phyloP scores from a whole-genome alignment of 2,797 vertebrate species.

The Champsocephalus gunnari region DNA sequence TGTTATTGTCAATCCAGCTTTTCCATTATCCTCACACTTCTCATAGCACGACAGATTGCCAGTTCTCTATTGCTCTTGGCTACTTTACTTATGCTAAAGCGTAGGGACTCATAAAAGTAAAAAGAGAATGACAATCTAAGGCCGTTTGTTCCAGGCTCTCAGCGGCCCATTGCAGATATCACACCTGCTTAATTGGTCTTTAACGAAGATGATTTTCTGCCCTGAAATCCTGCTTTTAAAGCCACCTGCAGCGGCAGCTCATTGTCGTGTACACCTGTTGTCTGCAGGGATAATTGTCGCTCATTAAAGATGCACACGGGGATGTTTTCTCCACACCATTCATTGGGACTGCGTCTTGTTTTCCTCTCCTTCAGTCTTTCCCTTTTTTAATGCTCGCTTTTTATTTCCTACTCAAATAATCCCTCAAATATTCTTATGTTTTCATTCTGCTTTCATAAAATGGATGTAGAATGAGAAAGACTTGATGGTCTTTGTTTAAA shows the following conservation, averaged over 20 bases:
- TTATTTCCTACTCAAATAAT: constrained; percentile 10
- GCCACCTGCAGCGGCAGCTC: constrained; percentile 57
- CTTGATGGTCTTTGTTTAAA: constrained; percentile 9
- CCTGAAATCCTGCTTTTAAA: constrained; percentile 41
- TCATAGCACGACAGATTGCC: background rate
- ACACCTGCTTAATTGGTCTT: constrained; percentile 62
- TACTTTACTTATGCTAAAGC: background rate
- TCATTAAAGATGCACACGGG: constrained; percentile 36
- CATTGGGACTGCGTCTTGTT: constrained; percentile 14
- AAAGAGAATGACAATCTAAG: constrained; percentile 11
- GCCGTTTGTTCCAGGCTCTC: constrained; percentile 40
- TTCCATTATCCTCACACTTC: background rate
- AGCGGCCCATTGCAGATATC: constrained; percentile 17
- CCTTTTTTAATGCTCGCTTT: background rate
- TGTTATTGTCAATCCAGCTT: background rate
- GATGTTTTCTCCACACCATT: constrained; percentile 31
- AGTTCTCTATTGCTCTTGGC: background rate
- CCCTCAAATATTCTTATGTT: background rate
- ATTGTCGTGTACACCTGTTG: constrained; percentile 61
- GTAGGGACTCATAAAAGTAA: constrained; percentile 33
- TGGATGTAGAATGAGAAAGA: background rate
- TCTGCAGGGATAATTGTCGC: constrained; percentile 55
- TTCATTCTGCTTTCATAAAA: background rate
- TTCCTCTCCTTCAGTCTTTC: fast-evolving
- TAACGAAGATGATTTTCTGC: constrained; percentile 26